A percentile compares a stretch with the other conserved stretches of the same genome.
Conservation (phyloP, 2,888 invertebrate genomes). For the Sarcophaga subvicina region DNA sequence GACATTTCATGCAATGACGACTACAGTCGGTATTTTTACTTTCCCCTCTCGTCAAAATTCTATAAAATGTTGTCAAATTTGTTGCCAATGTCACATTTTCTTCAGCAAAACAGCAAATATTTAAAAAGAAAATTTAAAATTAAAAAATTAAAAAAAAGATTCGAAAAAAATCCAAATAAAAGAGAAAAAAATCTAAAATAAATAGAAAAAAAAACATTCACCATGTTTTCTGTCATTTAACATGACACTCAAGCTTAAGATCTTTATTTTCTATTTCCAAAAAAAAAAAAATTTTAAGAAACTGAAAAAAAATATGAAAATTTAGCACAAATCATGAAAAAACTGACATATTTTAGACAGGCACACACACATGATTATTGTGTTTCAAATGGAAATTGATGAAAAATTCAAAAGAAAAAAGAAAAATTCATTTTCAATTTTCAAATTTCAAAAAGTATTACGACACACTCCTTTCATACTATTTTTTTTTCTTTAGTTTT, state of each 20-base stretch:
- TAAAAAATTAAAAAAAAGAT: too few relatives aligned
- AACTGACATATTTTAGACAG: conserved; percentile 25
- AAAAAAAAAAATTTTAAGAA: not conserved
- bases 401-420: too few relatives aligned
- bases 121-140: too few relatives aligned
- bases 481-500: not conserved
- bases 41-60: too few relatives aligned
- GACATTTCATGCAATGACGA: too few relatives aligned
- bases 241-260: conserved; percentile 68
- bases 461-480: not conserved
- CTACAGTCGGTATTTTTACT: too few relatives aligned
- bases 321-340: conserved; percentile 24
- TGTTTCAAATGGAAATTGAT: too few relatives aligned
- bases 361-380: not conserved
- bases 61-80: too few relatives aligned
- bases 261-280: not conserved
- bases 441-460: not conserved
- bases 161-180: too few relatives aligned
- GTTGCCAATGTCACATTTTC: too few relatives aligned
- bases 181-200: not conserved
- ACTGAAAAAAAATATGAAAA: not conserved
- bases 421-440: too few relatives aligned
- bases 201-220: conserved; percentile 55
- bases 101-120: too few relatives aligned
- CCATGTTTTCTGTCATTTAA: conserved; percentile 68